A percentile compares a stretch with the other conserved stretches of the same genome.
Evolutionary conservation across 2,797 vertebrate genomes (phyloP).

Genomic region (Danio tinwini): DNA sequence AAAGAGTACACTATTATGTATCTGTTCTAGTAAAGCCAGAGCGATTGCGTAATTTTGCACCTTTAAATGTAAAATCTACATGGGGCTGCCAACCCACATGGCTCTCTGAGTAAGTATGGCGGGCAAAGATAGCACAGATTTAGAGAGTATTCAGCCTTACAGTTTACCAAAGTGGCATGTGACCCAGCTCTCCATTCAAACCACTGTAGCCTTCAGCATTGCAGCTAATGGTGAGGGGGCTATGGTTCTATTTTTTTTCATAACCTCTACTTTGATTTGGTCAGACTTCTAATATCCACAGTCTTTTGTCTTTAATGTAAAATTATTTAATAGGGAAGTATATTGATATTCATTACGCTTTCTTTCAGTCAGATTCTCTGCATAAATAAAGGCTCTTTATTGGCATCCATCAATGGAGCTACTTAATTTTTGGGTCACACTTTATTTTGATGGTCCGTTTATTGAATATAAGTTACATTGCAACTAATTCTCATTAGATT

Average conservation of each 20-base stretch:
- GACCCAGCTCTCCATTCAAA: constrained; percentile 29
- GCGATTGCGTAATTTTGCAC: constrained; percentile 27
- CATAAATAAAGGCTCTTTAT: neutral
- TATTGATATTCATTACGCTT: neutral
- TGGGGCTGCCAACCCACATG: constrained; percentile 30
- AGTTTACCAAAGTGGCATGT: neutral
- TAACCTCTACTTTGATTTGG: neutral
- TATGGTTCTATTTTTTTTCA: no score
- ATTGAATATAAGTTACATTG: no score
- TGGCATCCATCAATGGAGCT: no score
- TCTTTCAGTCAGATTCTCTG: neutral
- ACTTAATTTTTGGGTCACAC: no score
- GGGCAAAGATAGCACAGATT: neutral
- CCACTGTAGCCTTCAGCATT: constrained; percentile 23
- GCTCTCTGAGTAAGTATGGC: constrained; percentile 25
- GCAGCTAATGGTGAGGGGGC: neutral
- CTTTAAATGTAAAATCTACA: constrained; percentile 37
- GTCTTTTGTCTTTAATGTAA: neutral
- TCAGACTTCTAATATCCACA: neutral
- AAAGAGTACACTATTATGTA: constrained; percentile 27
- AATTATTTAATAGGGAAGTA: neutral
- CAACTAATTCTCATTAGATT: no score
- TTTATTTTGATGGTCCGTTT: no score
- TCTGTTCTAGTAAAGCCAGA: constrained; percentile 28
- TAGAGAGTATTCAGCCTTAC: neutral